Percentiles rank a stretch among this genome's conserved stretches.
phyloP scores from a whole-genome alignment of 2,888 invertebrate species.

The Machimus atricapillus region DNA sequence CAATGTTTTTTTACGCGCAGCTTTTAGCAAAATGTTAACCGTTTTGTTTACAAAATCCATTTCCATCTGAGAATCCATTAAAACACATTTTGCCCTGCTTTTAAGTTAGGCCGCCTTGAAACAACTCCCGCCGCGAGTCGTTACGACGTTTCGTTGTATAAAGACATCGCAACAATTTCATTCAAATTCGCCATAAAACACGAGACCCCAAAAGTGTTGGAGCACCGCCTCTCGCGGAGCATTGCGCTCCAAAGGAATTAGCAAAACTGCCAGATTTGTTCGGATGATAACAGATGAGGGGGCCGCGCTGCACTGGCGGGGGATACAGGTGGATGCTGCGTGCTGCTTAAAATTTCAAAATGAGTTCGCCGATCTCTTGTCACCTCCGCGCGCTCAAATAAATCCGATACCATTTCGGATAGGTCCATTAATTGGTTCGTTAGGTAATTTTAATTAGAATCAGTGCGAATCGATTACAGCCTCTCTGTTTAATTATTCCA shows the following conservation, averaged over 20 bases:
- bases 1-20: neutral
- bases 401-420: neutral
- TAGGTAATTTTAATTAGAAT: constrained; percentile 1
- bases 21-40: neutral
- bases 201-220: neutral
- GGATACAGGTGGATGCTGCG: neutral
- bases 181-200: neutral
- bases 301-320: neutral
- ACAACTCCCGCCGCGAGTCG: neutral
- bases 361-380: neutral
- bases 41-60: neutral
- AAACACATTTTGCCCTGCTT: neutral
- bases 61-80: neutral
- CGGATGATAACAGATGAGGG: neutral
- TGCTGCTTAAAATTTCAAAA: neutral
- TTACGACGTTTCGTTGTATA: neutral
- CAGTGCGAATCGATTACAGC: neutral
- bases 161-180: neutral
- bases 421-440: constrained; percentile 6
- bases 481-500: neutral
- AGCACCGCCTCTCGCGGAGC: neutral
- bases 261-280: neutral
- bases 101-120: neutral
- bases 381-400: neutral
- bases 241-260: neutral